Evolutionary conservation across 2,797 vertebrate species (phyloP).

Genomic region (Allobates femoralis): DNA sequence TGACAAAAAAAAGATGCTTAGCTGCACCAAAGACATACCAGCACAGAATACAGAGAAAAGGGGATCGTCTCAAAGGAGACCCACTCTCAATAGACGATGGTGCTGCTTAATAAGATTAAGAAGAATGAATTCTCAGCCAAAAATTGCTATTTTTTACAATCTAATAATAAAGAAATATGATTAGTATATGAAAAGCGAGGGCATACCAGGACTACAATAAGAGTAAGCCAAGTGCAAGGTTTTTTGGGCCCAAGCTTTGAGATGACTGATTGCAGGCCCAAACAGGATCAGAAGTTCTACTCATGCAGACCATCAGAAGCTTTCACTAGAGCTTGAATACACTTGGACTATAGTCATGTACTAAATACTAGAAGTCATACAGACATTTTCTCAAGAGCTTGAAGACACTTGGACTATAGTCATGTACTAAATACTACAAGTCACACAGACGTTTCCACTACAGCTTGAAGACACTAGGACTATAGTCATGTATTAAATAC

Average conservation of each 20-base stretch:
- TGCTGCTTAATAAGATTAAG: background rate
- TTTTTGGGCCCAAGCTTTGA: background rate
- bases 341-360: too few species aligned
- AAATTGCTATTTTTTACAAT: background rate
- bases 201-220: background rate
- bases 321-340: background rate
- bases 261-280: background rate
- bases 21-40: conserved; percentile 4
- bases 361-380: background rate
- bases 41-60: background rate
- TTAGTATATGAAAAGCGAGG: background rate
- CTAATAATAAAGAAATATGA: background rate
- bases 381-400: background rate
- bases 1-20: background rate
- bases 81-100: background rate
- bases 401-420: too few species aligned
- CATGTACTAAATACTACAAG: too few species aligned
- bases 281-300: background rate
- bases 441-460: too few species aligned
- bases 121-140: background rate
- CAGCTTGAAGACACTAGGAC: too few species aligned
- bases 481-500: too few species aligned
- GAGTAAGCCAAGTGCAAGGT: background rate
- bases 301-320: background rate
- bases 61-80: background rate